Evolutionary conservation across 2,888 invertebrate genomes (phyloP).

Genomic region (Cremastinae sp.): DNA sequence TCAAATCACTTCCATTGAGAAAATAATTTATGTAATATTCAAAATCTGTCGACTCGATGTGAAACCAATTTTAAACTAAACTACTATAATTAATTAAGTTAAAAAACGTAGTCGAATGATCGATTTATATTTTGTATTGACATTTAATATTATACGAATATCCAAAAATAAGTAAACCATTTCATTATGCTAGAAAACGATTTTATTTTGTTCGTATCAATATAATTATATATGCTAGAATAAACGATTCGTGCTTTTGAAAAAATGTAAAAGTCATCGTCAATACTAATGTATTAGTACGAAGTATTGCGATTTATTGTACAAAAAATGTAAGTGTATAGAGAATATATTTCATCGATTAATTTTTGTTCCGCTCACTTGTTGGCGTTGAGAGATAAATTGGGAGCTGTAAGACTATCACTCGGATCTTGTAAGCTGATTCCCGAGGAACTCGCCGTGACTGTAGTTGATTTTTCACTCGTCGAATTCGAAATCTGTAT

Average conservation of each 20-base stretch:
- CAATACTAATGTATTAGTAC: conserved; percentile 9
- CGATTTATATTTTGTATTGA: background rate
- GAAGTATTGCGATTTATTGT: conserved; percentile 22
- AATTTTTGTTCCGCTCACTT: conserved; percentile 43
- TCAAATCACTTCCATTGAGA: conserved; percentile 8
- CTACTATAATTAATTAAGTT: no score
- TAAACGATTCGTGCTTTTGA: conserved; percentile 40
- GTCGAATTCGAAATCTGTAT: conserved; percentile 71
- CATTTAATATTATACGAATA: background rate
- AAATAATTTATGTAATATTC: no score
- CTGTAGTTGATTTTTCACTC: conserved; percentile 65
- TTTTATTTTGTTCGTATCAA: conserved; percentile 40
- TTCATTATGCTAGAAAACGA: conserved; percentile 14
- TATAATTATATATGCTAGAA: conserved; percentile 47
- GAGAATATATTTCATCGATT: conserved; percentile 25
- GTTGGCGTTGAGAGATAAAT: conserved; percentile 66
- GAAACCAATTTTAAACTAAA: no score
- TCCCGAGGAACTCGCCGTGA: conserved; percentile 64
- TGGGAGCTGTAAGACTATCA: conserved; percentile 69
- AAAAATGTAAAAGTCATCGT: conserved; percentile 34
- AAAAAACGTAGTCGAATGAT: no score
- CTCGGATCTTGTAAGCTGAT: conserved; percentile 68
- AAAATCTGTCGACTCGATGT: no score
- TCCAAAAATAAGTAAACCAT: background rate
- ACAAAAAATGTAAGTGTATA: conserved; percentile 44